Evolutionary conservation across 2,888 invertebrate species (phyloP).

Genomic region (Periphyllus acericola): DNA sequence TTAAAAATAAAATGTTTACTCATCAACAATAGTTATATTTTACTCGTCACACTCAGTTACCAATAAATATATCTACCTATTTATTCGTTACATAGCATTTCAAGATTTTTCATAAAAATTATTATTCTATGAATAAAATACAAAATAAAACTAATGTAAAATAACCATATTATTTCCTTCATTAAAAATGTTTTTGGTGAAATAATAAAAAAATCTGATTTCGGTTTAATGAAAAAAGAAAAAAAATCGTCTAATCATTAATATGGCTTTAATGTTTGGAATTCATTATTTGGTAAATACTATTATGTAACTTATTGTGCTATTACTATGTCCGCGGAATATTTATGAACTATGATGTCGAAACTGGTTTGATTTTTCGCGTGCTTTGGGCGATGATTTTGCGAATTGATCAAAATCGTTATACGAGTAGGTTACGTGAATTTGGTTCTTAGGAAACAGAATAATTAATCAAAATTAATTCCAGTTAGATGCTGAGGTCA

Average conservation of each 20-base stretch:
- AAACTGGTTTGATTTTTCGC: conserved; percentile 30
- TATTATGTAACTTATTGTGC: neutral
- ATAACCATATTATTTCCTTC: neutral
- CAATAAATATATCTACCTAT: too few species aligned
- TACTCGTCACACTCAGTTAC: too few species aligned
- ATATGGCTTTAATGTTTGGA: neutral
- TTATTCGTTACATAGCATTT: too few species aligned
- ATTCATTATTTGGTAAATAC: neutral
- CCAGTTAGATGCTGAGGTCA: conserved; percentile 13
- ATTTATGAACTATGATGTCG: neutral
- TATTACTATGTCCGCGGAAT: neutral
- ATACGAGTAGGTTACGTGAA: conserved; percentile 36
- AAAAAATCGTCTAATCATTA: neutral
- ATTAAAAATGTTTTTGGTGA: neutral
- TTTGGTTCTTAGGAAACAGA: neutral
- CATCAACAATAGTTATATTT: too few species aligned
- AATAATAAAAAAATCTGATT: too few species aligned
- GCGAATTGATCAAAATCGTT: conserved; percentile 21
- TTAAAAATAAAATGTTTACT: too few species aligned
- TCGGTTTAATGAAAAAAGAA: neutral
- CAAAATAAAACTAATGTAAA: too few species aligned
- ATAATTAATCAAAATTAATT: conserved; percentile 4
- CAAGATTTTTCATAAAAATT: too few species aligned
- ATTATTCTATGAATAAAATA: too few species aligned
- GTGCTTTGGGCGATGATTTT: conserved; percentile 43